Base-by-base conservation (phyloP, 2,113 vertebrate species). In the Misgurnus mizolepis region DNA sequence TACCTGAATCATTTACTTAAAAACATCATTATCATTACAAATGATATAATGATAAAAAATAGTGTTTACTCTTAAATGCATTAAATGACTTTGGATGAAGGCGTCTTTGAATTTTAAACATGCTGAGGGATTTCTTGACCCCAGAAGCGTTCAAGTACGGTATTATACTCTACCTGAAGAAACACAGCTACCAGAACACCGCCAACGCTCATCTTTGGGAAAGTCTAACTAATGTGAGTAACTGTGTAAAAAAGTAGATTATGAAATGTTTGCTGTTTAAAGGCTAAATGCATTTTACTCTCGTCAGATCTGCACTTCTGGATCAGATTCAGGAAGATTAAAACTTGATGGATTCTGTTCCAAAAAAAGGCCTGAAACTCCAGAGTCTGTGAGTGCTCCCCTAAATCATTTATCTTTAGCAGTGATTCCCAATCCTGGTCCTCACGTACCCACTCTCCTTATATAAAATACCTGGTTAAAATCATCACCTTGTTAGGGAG, bases 161-260 rank as follows among this genome's bases (percentile, higher is more conserved):
- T 7, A 93, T 98, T 61, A 83, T 95, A 11, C 88, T 89, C 10
- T 97, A 97, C 87, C 91, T 98, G 40, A 93, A 87, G 56, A 93
- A 90, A 53, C 93, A 94, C 82, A 97, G 95, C 87, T 98, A 96
- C 88, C 92, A 90, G n/a, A n/a, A 97, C 89, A 95, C 95, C 0
- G 93, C 90, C 85, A 97, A 90, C 39, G 90, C 94, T 70, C 91
- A 97, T 85, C 86, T 97, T 76, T 98, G 96, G 96, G 89, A 96
- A 73, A 96, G 94, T 50, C 90, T 96, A 83, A 93, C 92, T 6
- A 85, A 91, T 65, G 96, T 95, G 89, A 95, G 95, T 81, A 2
- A 41, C 45, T 47, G 45, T 9, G 45, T 9, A 47, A 47, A 6
- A n/a, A 9, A 7, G 45, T 47, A 47, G 8, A 47, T 58, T 22